phyloP scores from a whole-genome alignment of 2,113 vertebrate species.

The Nesoenas mayeri region DNA sequence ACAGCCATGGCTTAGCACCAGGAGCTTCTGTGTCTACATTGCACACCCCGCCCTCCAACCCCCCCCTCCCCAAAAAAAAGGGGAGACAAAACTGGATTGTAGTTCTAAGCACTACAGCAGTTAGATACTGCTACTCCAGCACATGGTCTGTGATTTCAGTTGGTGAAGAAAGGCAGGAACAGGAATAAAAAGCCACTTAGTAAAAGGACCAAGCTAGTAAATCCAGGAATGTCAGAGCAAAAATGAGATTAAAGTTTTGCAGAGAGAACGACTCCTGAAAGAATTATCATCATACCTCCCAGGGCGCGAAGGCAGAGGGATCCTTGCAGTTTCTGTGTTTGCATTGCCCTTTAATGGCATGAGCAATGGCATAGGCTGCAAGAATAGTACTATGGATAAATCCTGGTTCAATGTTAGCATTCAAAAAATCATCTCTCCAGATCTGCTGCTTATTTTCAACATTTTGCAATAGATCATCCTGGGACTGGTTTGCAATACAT shows the following conservation, averaged over 20 bases:
- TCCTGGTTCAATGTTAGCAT: constrained; percentile 63
- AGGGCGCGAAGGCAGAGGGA: constrained; percentile 75
- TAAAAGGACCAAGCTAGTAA: background rate
- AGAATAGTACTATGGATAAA: constrained; percentile 79
- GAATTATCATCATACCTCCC: constrained; percentile 79
- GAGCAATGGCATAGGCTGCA: constrained; percentile 79
- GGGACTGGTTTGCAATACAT: constrained; percentile 71
- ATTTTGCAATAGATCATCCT: background rate
- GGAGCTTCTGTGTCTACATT: background rate
- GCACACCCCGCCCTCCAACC: no score
- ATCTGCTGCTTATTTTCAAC: constrained; percentile 1
- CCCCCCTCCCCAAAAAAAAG: background rate
- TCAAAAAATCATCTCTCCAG: constrained; percentile 71
- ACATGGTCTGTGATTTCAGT: background rate
- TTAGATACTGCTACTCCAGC: background rate
- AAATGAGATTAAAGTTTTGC: background rate
- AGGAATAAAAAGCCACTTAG: background rate
- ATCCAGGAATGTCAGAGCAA: background rate
- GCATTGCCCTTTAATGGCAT: constrained; percentile 80
- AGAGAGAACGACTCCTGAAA: background rate
- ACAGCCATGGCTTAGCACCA: background rate
- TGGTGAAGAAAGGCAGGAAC: background rate
- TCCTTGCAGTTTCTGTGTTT: constrained; percentile 73
- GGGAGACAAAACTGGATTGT: background rate
- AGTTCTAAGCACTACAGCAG: background rate